A percentile compares a stretch with the other conserved stretches of the same genome.
phyloP scores from a whole-genome alignment of 2,797 vertebrate species.

The Xerus rutilus region DNA sequence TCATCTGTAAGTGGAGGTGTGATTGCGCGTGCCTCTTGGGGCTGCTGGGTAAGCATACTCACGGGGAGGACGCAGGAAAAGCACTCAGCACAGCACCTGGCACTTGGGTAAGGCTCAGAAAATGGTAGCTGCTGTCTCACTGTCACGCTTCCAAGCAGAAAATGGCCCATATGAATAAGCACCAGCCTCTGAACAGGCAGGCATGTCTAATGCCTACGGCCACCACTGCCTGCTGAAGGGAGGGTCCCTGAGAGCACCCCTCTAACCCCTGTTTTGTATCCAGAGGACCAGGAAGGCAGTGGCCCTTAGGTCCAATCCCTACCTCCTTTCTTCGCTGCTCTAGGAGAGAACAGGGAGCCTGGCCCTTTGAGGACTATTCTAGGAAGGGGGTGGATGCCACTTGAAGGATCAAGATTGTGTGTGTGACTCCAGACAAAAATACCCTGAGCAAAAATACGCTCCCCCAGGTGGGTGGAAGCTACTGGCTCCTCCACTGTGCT shows the following conservation, averaged over 20 bases:
- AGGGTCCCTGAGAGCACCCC: not conserved
- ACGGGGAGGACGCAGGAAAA: not conserved
- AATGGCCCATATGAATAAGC: accelerated
- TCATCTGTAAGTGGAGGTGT: not conserved
- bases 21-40: not conserved
- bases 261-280: not conserved
- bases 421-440: conserved; percentile 53
- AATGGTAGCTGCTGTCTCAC: not conserved
- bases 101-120: not conserved
- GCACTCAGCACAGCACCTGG: not conserved
- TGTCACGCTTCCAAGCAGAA: too few species aligned
- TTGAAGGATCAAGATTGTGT: not conserved
- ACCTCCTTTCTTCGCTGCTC: not conserved
- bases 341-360: not conserved
- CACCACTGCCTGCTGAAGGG: not conserved
- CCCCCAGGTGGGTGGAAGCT: not conserved
- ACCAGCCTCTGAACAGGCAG: not conserved
- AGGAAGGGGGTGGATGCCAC: not conserved
- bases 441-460: conserved; percentile 22
- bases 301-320: not conserved
- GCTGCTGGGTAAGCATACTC: not conserved
- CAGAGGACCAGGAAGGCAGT: not conserved
- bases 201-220: not conserved
- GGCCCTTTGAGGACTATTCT: not conserved
- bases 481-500: not conserved